A percentile compares a stretch with the other conserved stretches of the same genome.
Evolutionary conservation across 1,140 invertebrate species (phyloP).

Genomic region (Drosophila paulistorum): DNA sequence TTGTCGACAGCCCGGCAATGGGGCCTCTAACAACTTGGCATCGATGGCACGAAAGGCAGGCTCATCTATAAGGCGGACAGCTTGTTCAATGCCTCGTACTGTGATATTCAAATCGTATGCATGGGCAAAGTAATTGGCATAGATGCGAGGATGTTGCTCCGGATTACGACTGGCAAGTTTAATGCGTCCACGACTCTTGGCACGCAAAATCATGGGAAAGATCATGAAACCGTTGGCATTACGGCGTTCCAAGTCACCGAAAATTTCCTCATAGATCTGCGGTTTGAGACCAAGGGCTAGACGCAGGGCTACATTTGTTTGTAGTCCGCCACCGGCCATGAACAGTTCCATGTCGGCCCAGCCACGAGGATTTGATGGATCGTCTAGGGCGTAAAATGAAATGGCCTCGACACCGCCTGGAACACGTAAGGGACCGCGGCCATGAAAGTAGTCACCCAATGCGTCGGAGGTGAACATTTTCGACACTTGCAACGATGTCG

Average conservation of each 20-base stretch:
- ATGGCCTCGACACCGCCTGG: constrained; percentile 92
- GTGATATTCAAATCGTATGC: constrained; percentile 87
- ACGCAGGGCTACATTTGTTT: constrained; percentile 83
- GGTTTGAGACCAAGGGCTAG: constrained; percentile 85
- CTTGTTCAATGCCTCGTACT: constrained; percentile 85
- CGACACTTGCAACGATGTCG: constrained; percentile 63
- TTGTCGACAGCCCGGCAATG: constrained; percentile 86
- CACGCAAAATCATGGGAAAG: constrained; percentile 88
- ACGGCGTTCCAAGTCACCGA: constrained; percentile 85
- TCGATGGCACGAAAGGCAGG: constrained; percentile 85
- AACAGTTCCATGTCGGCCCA: constrained; percentile 91
- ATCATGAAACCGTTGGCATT: constrained; percentile 86
- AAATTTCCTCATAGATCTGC: constrained; percentile 84
- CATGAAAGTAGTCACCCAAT: constrained; percentile 60
- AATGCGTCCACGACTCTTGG: constrained; percentile 89
- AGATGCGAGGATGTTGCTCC: constrained; percentile 89
- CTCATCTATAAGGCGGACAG: constrained; percentile 85
- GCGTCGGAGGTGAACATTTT: constrained; percentile 47
- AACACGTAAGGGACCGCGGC: constrained; percentile 87
- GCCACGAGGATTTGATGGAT: constrained; percentile 84
- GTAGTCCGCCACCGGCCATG: constrained; percentile 84
- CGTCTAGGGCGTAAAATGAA: constrained; percentile 88
- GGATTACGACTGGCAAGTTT: constrained; percentile 88
- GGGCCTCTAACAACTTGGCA: constrained; percentile 85
- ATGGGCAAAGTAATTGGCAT: constrained; percentile 89